These are phyloP conservation scores for Crocallis elinguaria DNA, from an alignment of 2,888 invertebrate genomes.

Conservation along the genomic window DNA sequence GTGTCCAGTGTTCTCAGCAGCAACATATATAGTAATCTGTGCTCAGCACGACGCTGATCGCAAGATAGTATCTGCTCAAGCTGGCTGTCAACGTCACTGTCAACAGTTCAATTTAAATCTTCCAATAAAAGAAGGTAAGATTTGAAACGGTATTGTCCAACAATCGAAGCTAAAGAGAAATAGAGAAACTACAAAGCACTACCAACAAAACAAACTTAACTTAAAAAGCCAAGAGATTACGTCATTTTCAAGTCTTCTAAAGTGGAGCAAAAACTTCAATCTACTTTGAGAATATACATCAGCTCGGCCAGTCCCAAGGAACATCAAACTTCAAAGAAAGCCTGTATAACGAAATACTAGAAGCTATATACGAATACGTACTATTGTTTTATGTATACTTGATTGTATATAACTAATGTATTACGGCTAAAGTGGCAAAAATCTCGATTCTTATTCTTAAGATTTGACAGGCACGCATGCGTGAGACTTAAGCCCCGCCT, in stretches of 20 bases:
- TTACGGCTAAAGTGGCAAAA: constrained; percentile 62
- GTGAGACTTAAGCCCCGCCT: constrained; percentile 69
- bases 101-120: too few relatives aligned
- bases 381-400: constrained; percentile 44
- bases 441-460: constrained; percentile 77
- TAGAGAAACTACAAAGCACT: too few relatives aligned
- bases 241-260: constrained; percentile 9
- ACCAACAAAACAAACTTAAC: background rate
- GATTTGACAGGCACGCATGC: constrained; percentile 70
- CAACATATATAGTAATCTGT: too few relatives aligned
- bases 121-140: background rate
- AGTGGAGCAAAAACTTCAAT: constrained; percentile 24
- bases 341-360: constrained; percentile 23
- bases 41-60: too few relatives aligned
- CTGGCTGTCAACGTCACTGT: too few relatives aligned
- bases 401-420: constrained; percentile 60
- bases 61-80: too few relatives aligned
- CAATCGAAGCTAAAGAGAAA: background rate
- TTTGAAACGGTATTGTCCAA: background rate
- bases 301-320: constrained; percentile 12
- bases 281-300: constrained; percentile 25
- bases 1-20: too few relatives aligned
- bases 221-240: constrained; percentile 3
- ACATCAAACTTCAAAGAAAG: constrained; percentile 23
- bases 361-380: constrained; percentile 50